These are phyloP conservation scores for Calidris pugnax DNA, from an alignment of 2,113 vertebrate species.

Conservation along the genomic window DNA sequence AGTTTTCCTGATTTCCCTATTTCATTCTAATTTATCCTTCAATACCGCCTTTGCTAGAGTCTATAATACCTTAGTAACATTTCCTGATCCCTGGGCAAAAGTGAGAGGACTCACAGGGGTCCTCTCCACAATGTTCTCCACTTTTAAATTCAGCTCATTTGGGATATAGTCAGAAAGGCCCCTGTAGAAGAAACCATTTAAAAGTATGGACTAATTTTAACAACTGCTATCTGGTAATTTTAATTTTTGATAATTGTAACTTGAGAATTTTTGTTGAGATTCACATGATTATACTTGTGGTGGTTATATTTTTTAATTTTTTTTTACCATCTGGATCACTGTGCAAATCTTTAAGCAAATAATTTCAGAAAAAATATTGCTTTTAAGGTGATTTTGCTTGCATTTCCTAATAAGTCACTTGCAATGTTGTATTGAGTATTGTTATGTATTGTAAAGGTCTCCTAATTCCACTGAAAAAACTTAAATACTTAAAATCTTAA, in stretches of 20 bases:
- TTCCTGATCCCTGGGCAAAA: not conserved
- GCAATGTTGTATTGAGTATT: not conserved
- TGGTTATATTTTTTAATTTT: too few relatives aligned
- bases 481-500: not conserved
- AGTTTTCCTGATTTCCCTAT: not conserved
- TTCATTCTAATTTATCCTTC: not conserved
- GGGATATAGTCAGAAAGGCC: not conserved
- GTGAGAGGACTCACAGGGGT: not conserved
- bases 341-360: not conserved
- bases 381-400: not conserved
- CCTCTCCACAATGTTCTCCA: not conserved
- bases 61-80: not conserved
- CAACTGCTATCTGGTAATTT: not conserved
- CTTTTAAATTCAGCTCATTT: not conserved
- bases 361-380: not conserved
- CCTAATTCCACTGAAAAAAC: not conserved
- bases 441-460: not conserved
- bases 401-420: not conserved
- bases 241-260: not conserved
- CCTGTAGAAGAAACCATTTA: accelerated
- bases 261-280: not conserved
- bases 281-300: not conserved
- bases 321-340: not conserved
- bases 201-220: not conserved
- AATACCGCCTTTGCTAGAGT: accelerated